phyloP scores from a whole-genome alignment of 2,113 vertebrate genomes.

The Montifringilla adamsi region DNA sequence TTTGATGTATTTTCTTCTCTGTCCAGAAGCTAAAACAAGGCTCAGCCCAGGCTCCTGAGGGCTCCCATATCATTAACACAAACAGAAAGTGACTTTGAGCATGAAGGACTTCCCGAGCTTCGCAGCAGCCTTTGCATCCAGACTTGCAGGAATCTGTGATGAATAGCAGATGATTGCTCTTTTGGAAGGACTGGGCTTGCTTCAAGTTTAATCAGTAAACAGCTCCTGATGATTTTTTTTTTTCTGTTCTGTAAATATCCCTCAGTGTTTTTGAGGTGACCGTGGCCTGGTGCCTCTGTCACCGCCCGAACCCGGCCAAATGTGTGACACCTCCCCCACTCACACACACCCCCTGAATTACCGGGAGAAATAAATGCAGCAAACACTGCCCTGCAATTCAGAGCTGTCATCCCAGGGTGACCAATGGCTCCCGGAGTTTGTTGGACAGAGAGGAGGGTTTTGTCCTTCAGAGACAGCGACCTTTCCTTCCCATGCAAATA shows the following conservation, averaged over 20 bases:
- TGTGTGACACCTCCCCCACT: not conserved
- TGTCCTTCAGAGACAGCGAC: slow-evolving; percentile 41
- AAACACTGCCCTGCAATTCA: slow-evolving; percentile 39
- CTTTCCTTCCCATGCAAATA: slow-evolving; percentile 8
- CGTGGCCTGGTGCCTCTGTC: slow-evolving; percentile 46
- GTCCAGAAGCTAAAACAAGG: not conserved
- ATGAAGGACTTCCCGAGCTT: not conserved
- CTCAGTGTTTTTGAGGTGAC: slow-evolving; percentile 32
- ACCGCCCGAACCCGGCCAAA: not conserved
- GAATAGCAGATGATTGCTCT: slow-evolving; percentile 68
- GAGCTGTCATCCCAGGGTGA: slow-evolving; percentile 49
- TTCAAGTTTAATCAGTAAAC: slow-evolving; percentile 68
- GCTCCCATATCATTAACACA: not conserved
- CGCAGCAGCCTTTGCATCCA: slow-evolving; percentile 14
- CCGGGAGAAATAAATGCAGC: slow-evolving; percentile 29
- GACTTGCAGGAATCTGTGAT: slow-evolving; percentile 53
- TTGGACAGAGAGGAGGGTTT: not conserved
- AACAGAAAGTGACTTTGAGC: slow-evolving; percentile 32
- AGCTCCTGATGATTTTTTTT: slow-evolving; percentile 38
- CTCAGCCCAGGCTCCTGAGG: not conserved
- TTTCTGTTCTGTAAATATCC: slow-evolving; percentile 49
- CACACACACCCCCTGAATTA: not conserved
- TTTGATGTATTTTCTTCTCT: not conserved
- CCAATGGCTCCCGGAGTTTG: slow-evolving; percentile 27
- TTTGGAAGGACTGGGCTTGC: slow-evolving; percentile 59